A percentile compares a stretch with the other conserved stretches of the same genome.
These are phyloP conservation scores for Epizoanthus fatuus DNA, from an alignment of 92 coral and sea anemone species.

Conservation along the genomic window DNA sequence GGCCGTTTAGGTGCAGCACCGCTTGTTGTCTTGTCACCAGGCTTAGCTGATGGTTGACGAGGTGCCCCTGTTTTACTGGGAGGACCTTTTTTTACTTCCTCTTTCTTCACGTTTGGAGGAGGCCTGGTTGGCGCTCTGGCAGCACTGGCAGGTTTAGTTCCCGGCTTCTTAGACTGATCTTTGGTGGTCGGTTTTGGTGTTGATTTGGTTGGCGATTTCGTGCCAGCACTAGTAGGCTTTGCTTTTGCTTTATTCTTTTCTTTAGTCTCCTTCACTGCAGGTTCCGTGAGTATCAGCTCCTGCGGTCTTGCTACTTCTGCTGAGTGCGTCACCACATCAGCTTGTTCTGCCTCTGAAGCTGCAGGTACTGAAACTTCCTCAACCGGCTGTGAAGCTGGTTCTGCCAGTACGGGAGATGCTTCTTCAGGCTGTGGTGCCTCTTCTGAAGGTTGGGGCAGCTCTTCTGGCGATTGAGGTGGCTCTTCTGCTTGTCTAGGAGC, in stretches of 20 bases:
- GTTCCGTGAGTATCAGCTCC: not conserved
- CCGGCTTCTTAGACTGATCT: conserved; percentile 13
- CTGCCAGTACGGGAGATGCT: not conserved
- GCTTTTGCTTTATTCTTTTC: conserved; percentile 8
- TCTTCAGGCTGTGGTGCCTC: conserved; percentile 1
- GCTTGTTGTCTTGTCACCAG: not conserved
- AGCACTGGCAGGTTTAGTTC: conserved; percentile 9
- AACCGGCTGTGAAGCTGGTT: not conserved
- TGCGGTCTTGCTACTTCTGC: conserved; percentile 17
- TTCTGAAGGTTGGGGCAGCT: not conserved
- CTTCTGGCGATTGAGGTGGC: not conserved
- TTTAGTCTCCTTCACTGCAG: conserved; percentile 12
- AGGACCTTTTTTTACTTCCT: conserved; percentile 9
- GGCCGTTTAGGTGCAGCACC: conserved; percentile 19
- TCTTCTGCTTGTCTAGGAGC: not conserved
- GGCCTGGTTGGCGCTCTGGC: conserved; percentile 1
- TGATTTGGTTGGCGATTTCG: conserved; percentile 28
- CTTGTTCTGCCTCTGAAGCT: not conserved
- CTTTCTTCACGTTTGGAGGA: conserved; percentile 9
- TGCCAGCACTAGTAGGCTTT: not conserved
- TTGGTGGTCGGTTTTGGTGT: conserved; percentile 20
- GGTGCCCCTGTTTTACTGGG: conserved; percentile 14
- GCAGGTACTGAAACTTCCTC: not conserved
- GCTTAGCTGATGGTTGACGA: conserved; percentile 22
- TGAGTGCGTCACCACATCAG: not conserved